Percentiles rank a stretch among this genome's conserved stretches.
phyloP scores from a whole-genome alignment of 2,888 invertebrate genomes.

The Hirtodrosophila duncani region DNA sequence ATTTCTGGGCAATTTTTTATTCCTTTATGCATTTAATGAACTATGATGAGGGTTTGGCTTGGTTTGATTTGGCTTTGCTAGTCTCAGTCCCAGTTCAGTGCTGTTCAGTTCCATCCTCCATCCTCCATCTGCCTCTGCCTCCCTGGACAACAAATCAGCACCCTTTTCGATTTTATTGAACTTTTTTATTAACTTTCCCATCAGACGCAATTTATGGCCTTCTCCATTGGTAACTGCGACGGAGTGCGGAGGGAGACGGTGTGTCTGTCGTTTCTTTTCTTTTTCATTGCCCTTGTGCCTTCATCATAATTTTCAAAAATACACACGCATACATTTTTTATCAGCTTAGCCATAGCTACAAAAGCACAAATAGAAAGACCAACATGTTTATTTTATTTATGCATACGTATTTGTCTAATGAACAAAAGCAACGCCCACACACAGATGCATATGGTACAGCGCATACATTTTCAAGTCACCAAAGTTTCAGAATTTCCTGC shows the following conservation, averaged over 20 bases:
- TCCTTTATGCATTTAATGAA: constrained; percentile 67
- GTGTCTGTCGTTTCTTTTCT: background rate
- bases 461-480: constrained; percentile 13
- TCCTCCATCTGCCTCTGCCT: constrained; percentile 20
- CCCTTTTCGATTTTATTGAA: constrained; percentile 66
- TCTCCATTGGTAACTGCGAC: too few relatives aligned
- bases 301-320: constrained; percentile 51
- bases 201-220: constrained; percentile 51
- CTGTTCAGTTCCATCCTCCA: constrained; percentile 7
- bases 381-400: constrained; percentile 39
- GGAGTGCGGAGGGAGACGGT: too few relatives aligned
- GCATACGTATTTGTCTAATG: constrained; percentile 43
- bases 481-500: background rate
- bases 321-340: constrained; percentile 42
- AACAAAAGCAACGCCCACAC: constrained; percentile 16
- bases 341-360: constrained; percentile 12
- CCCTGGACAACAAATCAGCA: constrained; percentile 54
- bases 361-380: constrained; percentile 7
- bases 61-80: background rate
- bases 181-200: constrained; percentile 65
- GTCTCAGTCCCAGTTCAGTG: background rate
- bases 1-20: constrained; percentile 43
- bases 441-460: background rate
- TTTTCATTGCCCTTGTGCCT: constrained; percentile 10
- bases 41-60: constrained; percentile 74